A percentile compares a stretch with the other conserved stretches of the same genome.
These are phyloP conservation scores for Scytalopus superciliaris DNA, from an alignment of 2,113 vertebrate species.

Conservation along the genomic window DNA sequence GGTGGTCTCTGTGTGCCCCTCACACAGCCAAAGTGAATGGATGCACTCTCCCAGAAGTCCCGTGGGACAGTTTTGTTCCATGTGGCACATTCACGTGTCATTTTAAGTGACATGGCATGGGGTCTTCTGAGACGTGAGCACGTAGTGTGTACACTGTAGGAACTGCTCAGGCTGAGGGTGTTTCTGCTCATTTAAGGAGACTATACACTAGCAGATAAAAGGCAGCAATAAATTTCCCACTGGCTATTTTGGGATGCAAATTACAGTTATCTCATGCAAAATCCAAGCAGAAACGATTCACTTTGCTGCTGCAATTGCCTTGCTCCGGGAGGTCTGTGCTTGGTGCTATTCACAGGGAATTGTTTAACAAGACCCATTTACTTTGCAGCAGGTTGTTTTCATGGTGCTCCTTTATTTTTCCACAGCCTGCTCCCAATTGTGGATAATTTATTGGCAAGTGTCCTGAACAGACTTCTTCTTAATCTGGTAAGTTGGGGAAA, in stretches of 20 bases:
- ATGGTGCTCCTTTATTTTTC: background rate
- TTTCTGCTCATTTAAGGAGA: background rate
- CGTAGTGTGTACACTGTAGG: rapidly evolving
- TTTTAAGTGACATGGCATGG: rapidly evolving
- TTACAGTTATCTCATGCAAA: slow-evolving; percentile 32
- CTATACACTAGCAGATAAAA: background rate
- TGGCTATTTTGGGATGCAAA: slow-evolving; percentile 42
- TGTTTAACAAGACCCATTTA: slow-evolving; percentile 16
- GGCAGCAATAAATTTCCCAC: slow-evolving; percentile 25
- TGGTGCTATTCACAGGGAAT: background rate
- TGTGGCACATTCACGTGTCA: rapidly evolving
- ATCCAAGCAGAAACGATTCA: background rate
- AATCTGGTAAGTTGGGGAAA: slow-evolving; percentile 39
- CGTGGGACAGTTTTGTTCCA: rapidly evolving
- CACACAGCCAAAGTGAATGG: rapidly evolving
- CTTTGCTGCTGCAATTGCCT: slow-evolving; percentile 4
- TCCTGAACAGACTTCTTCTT: slow-evolving; percentile 70
- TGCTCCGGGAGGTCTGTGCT: background rate
- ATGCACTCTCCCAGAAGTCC: background rate
- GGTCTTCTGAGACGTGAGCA: background rate
- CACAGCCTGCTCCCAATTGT: slow-evolving; percentile 73
- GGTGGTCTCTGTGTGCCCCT: background rate
- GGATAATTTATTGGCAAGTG: slow-evolving; percentile 72
- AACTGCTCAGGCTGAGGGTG: background rate
- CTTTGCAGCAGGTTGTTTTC: slow-evolving; percentile 16